Percentiles rank a stretch among this genome's conserved stretches.
phyloP scores from a whole-genome alignment of 2,113 vertebrate species.

The Brachypodius melanocephalos region DNA sequence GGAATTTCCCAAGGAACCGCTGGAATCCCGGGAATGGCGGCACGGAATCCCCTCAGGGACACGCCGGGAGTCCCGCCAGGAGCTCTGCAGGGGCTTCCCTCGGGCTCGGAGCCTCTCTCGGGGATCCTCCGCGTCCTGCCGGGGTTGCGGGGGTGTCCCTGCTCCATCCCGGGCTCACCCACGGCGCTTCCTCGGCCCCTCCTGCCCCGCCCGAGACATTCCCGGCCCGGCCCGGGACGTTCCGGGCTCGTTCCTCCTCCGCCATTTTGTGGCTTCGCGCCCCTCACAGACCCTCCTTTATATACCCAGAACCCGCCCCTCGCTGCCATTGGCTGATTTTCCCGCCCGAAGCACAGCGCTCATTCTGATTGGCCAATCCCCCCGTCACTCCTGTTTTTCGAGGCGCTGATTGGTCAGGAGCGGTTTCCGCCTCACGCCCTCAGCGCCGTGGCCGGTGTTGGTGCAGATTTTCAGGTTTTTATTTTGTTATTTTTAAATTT shows the following conservation, averaged over 20 bases:
- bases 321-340: neutral
- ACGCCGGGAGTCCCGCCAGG: no score
- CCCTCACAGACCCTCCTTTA: neutral
- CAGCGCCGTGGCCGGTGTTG: no score
- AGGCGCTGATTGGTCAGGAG: neutral
- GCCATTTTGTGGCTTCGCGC: neutral
- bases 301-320: neutral
- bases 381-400: neutral
- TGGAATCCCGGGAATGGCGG: rapidly evolving
- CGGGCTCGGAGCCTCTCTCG: no score
- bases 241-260: neutral
- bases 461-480: no score
- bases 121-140: neutral
- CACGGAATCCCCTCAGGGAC: neutral
- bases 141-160: neutral
- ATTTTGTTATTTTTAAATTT: no score
- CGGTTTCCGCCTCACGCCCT: neutral
- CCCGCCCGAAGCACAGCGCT: neutral
- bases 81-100: no score
- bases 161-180: neutral
- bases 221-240: no score
- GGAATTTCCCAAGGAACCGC: rapidly evolving
- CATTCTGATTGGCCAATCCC: neutral
- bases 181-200: neutral
- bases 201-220: no score